Evolutionary conservation across 2,888 invertebrate genomes (phyloP), one percentile per base, ranked within the genome.

Genomic region (Rapana venosa): DNA sequence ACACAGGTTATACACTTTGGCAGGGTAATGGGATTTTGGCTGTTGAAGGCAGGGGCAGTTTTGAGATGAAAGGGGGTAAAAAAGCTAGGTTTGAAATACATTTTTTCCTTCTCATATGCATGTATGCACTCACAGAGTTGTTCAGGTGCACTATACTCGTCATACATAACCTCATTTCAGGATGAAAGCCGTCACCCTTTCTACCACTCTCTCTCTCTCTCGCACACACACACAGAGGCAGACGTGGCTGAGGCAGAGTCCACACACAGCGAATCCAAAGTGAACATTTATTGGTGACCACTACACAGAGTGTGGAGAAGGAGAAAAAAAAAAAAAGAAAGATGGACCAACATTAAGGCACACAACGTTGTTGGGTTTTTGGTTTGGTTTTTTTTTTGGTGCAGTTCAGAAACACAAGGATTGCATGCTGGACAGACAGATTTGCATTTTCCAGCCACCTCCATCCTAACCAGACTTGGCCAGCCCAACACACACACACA

Each of bases 251-350:
- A 47, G 47, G 0, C 2, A 74, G 11, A 47, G 47, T 47, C 36
- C 8, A 30, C 6, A 83, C 36, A 66, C 66, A 26, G 17, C 0
- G 13, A 83, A 47, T 83, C 81, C 17, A 58, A 26, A 85, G 84
- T 85, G 84, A 85, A 85, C 30, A 58, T 85, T 85, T 85, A 85
- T 85, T 85, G 58, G 84, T 32, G 47, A 13, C 26, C 58, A 85
- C 84, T 30, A 85, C 84, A 85, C 84, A 85, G 20, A 85, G 17
- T 20, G 22, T 58, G 30, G n/a, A 85, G 47, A 85, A 32, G 32
- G 77, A 79, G 17, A 79, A 15, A 79, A 13, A 61, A 22, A 22
- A 22, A 61, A 61, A 61, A 61, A 15, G 15, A 47, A 47, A 47
- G 47, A 47, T 47, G 47, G 15, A 79, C 17, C 13, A 11, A 83